These are phyloP conservation scores for Centruroides vittatus DNA, from an alignment of 1,140 invertebrate genomes.

Conservation along the genomic window DNA sequence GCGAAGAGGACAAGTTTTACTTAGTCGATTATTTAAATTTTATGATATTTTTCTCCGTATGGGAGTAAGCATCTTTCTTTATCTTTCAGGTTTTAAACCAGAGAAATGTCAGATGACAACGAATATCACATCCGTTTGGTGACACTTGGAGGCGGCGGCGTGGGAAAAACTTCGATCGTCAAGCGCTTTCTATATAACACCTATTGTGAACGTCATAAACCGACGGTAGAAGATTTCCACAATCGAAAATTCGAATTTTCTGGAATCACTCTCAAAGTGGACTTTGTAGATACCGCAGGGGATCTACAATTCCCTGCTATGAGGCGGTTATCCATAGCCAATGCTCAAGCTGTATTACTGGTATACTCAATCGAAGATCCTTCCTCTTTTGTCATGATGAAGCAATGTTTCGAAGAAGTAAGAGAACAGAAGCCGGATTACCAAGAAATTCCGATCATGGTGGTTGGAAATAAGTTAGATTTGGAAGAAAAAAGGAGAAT, in stretches of 20 bases:
- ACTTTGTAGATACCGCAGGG: slow-evolving; percentile 75
- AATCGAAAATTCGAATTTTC: slow-evolving; percentile 63
- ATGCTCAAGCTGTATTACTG: slow-evolving; percentile 74
- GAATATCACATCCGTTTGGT: slow-evolving; percentile 67
- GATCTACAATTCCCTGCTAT: slow-evolving; percentile 79
- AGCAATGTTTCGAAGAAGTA: slow-evolving; percentile 68
- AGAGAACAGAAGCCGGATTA: slow-evolving; percentile 57
- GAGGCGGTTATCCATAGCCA: slow-evolving; percentile 66
- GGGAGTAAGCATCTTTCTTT: too few relatives aligned
- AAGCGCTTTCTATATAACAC: slow-evolving; percentile 72
- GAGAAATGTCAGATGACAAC: slow-evolving; percentile 34
- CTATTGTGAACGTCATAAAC: slow-evolving; percentile 65
- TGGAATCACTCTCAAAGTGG: slow-evolving; percentile 47
- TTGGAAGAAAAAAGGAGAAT: slow-evolving; percentile 41
- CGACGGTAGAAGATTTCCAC: slow-evolving; percentile 80
- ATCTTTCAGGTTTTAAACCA: too few relatives aligned
- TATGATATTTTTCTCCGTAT: too few relatives aligned
- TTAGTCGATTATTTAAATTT: too few relatives aligned
- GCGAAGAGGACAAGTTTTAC: too few relatives aligned
- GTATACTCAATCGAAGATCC: slow-evolving; percentile 60
- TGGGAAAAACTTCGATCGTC: slow-evolving; percentile 79
- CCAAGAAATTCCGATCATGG: slow-evolving; percentile 53
- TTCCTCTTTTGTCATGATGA: slow-evolving; percentile 56
- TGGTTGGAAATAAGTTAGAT: slow-evolving; percentile 72
- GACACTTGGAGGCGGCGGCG: slow-evolving; percentile 61